phyloP scores from a whole-genome alignment of 2,888 invertebrate species.

The Ferdinandea cuprea region DNA sequence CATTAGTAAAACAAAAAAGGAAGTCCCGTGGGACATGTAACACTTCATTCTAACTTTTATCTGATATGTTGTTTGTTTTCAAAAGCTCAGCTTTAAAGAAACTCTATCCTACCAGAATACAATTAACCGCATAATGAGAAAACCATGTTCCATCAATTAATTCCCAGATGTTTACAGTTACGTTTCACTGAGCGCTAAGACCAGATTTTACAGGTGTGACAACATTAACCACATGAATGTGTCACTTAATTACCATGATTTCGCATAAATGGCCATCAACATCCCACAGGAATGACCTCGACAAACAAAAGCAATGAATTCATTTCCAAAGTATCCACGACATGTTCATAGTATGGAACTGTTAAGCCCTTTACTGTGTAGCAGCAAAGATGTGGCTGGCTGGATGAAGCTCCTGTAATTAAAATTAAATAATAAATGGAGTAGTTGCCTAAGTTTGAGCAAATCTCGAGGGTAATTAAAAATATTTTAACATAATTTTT shows the following conservation, averaged over 20 bases:
- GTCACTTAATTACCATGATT: conserved; percentile 40
- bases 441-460: not conserved
- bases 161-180: conserved; percentile 48
- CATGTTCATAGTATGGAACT: conserved; percentile 27
- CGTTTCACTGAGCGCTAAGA: not conserved
- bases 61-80: too few relatives aligned
- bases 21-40: too few relatives aligned
- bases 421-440: conserved; percentile 59
- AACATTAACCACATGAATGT: conserved; percentile 36
- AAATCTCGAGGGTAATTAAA: not conserved
- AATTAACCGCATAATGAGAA: conserved; percentile 47
- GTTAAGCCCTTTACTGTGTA: conserved; percentile 12
- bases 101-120: too few relatives aligned
- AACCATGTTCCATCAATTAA: conserved; percentile 54
- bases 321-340: conserved; percentile 32
- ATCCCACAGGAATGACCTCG: conserved; percentile 42
- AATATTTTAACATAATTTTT: too few relatives aligned
- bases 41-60: too few relatives aligned
- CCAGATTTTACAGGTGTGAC: conserved; percentile 12
- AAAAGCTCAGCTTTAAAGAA: too few relatives aligned
- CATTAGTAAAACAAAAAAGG: too few relatives aligned
- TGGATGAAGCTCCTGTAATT: conserved; percentile 41
- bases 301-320: conserved; percentile 33
- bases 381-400: not conserved
- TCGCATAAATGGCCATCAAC: not conserved